These are phyloP conservation scores for Phytoseiulus persimilis DNA, from an alignment of 2,888 invertebrate genomes.

Conservation along the genomic window DNA sequence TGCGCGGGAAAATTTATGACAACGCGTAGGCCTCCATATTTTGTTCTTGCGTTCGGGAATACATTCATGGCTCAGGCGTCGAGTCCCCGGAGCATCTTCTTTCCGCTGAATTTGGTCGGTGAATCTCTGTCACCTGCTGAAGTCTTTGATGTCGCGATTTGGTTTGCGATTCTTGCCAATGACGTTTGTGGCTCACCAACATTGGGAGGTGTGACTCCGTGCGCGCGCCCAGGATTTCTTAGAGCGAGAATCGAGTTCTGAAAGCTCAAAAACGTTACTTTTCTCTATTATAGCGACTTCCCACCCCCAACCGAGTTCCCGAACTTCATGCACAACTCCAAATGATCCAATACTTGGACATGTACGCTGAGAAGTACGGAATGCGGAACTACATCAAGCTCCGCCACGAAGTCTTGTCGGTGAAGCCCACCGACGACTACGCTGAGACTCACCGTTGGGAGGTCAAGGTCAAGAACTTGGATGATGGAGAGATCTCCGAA, in stretches of 20 bases:
- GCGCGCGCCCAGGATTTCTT: no score
- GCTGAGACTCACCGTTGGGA: constrained; percentile 44
- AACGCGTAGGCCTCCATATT: neutral
- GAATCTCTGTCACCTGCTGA: neutral
- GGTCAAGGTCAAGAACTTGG: constrained; percentile 41
- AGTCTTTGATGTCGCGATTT: neutral
- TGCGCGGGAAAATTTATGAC: neutral
- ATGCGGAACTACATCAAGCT: constrained; percentile 48
- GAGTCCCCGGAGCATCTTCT: neutral
- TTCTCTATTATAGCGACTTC: constrained; percentile 48
- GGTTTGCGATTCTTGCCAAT: neutral
- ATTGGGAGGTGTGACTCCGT: no score
- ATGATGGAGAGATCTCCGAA: constrained; percentile 41
- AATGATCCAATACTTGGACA: constrained; percentile 49
- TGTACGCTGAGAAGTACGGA: constrained; percentile 49
- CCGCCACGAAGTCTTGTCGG: constrained; percentile 47
- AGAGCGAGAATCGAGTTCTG: no score
- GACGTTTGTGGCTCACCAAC: neutral
- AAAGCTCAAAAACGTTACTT: no score
- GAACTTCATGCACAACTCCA: constrained; percentile 50
- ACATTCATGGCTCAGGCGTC: neutral
- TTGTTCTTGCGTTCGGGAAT: neutral
- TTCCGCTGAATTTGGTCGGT: neutral
- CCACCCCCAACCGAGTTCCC: constrained; percentile 49
- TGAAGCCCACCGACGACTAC: constrained; percentile 42